Evolutionary conservation across 2,113 vertebrate genomes (phyloP).

Genomic region (Turnix velox): DNA sequence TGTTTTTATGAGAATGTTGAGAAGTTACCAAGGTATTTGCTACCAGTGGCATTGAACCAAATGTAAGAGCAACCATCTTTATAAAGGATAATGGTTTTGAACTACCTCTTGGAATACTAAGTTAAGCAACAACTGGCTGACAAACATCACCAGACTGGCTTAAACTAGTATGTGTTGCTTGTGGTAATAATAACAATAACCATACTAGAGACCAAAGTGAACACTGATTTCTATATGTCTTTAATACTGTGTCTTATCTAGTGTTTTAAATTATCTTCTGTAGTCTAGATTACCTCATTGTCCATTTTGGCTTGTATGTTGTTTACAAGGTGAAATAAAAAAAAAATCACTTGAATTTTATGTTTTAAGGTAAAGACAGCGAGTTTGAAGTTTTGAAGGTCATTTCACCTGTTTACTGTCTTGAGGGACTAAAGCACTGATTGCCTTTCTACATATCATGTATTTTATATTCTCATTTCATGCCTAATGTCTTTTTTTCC

Average conservation of each 20-base stretch:
- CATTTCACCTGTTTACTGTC: constrained; percentile 64
- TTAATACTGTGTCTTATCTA: constrained; percentile 79
- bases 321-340: constrained; percentile 79
- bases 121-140: constrained; percentile 61
- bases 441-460: constrained; percentile 75
- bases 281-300: constrained; percentile 78
- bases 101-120: constrained; percentile 77
- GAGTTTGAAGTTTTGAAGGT: constrained; percentile 47
- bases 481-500: constrained; percentile 73
- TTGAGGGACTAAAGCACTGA: constrained; percentile 72
- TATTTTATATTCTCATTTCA: constrained; percentile 76
- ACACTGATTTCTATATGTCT: constrained; percentile 75
- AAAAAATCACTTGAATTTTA: constrained; percentile 73
- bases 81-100: constrained; percentile 49
- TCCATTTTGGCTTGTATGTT: constrained; percentile 74
- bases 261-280: constrained; percentile 76
- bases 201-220: constrained; percentile 81
- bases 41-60: constrained; percentile 54
- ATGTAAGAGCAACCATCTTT: constrained; percentile 49
- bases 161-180: constrained; percentile 67
- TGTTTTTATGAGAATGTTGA: constrained; percentile 52
- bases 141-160: constrained; percentile 68
- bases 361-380: constrained; percentile 55
- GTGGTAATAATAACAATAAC: constrained; percentile 67
- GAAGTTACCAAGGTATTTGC: constrained; percentile 50